Conservation (phyloP, 2,888 invertebrate species). For the Smittia aterrima region DNA sequence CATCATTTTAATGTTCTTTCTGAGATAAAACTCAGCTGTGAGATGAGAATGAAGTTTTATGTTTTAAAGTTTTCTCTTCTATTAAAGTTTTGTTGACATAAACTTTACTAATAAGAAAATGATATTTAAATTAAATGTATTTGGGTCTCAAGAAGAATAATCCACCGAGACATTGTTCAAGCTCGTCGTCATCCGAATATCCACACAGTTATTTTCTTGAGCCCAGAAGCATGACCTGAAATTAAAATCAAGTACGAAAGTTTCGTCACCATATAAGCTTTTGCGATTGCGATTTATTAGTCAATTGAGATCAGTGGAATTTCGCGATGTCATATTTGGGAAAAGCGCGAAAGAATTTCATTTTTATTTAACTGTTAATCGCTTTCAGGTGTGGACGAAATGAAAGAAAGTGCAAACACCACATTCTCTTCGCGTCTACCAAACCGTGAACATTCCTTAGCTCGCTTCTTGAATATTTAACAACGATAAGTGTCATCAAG, state of each 20-base stretch:
- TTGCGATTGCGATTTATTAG: not conserved
- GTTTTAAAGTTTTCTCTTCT: constrained; percentile 2
- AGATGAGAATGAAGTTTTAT: too few relatives aligned
- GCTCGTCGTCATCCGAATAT: constrained; percentile 11
- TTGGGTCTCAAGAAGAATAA: constrained; percentile 36
- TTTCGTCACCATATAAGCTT: not conserved
- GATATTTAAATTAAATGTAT: constrained; percentile 37
- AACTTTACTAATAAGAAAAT: constrained; percentile 10
- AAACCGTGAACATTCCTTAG: not conserved
- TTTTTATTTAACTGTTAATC: constrained; percentile 40
- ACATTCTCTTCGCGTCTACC: not conserved
- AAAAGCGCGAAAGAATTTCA: constrained; percentile 7
- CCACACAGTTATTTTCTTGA: constrained; percentile 24
- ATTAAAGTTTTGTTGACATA: not conserved
- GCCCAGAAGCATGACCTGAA: not conserved
- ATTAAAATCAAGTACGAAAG: not conserved
- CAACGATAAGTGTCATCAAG: not conserved
- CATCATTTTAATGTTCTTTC: too few relatives aligned
- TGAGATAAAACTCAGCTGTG: too few relatives aligned
- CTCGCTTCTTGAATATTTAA: not conserved
- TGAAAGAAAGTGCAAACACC: constrained; percentile 40
- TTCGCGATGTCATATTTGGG: constrained; percentile 15
- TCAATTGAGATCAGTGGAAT: not conserved
- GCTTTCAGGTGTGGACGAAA: not conserved
- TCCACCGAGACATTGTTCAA: constrained; percentile 34